Evolutionary conservation across 2,113 vertebrate genomes (phyloP).

Genomic region (Nibea coibor): DNA sequence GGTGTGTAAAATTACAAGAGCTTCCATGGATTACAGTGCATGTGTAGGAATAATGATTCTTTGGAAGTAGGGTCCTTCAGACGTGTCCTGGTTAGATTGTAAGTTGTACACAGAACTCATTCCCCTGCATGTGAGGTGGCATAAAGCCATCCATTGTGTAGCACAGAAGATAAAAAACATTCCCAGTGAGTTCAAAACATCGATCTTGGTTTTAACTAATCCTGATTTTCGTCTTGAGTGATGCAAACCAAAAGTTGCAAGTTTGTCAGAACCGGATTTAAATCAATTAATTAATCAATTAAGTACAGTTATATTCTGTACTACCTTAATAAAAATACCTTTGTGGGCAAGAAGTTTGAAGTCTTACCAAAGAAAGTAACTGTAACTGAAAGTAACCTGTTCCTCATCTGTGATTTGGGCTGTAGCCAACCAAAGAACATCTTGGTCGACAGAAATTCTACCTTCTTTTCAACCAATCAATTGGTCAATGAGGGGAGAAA

Average conservation of each 20-base stretch:
- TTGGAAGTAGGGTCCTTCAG: background rate
- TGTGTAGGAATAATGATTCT: background rate
- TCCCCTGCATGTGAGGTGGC: background rate
- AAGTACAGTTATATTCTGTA: background rate
- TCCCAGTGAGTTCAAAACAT: background rate
- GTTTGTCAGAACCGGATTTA: too few relatives aligned
- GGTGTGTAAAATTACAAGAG: too few relatives aligned
- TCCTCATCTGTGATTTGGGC: background rate
- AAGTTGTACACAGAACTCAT: background rate
- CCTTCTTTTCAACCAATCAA: too few relatives aligned
- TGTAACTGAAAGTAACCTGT: background rate
- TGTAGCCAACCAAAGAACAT: too few relatives aligned
- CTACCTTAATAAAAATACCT: background rate
- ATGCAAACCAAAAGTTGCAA: constrained; percentile 1
- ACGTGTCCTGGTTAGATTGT: background rate
- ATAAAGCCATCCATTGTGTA: background rate
- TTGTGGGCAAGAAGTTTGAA: background rate
- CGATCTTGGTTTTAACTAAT: background rate
- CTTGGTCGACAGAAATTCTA: too few relatives aligned
- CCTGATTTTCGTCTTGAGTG: background rate
- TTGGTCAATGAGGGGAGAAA: too few relatives aligned
- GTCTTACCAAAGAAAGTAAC: background rate
- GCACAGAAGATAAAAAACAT: background rate
- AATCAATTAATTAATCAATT: too few relatives aligned
- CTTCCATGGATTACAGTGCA: too few relatives aligned